Conservation (phyloP, 2,113 vertebrate species). For the Megaptera novaeangliae region DNA sequence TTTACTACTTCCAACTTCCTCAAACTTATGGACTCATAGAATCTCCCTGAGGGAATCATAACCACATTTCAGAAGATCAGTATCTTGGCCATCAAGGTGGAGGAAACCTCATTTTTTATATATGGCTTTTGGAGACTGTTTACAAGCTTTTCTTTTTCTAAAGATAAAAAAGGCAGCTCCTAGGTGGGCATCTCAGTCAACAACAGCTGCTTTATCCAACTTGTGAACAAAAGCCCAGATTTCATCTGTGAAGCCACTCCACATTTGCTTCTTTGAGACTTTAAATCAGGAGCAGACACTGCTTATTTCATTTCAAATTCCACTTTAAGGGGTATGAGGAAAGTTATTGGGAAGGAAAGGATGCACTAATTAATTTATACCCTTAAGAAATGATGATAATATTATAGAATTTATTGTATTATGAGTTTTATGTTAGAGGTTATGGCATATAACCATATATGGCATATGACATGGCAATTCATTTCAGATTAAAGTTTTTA, state of each 20-base stretch:
- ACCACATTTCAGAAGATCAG: background rate
- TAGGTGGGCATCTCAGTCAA: background rate
- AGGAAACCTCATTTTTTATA: background rate
- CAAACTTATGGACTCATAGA: background rate
- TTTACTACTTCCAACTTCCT: background rate
- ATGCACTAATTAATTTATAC: background rate
- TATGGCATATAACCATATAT: background rate
- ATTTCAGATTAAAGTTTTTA: background rate
- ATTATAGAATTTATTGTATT: background rate
- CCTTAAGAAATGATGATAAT: background rate
- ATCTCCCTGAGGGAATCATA: background rate
- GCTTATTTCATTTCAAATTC: background rate
- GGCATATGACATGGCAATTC: background rate
- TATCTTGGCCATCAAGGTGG: background rate
- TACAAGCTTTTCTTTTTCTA: background rate
- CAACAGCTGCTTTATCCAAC: background rate
- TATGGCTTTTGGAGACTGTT: background rate
- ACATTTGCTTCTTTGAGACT: background rate
- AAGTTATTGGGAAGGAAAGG: background rate
- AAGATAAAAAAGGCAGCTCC: background rate
- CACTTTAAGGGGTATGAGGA: background rate
- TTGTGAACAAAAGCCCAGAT: background rate
- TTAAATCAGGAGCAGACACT: background rate
- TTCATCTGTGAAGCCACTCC: background rate
- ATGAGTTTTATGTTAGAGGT: conserved; percentile 16